These are phyloP conservation scores for Fistularia tabacaria DNA, from an alignment of 2,797 vertebrate species.

Conservation along the genomic window DNA sequence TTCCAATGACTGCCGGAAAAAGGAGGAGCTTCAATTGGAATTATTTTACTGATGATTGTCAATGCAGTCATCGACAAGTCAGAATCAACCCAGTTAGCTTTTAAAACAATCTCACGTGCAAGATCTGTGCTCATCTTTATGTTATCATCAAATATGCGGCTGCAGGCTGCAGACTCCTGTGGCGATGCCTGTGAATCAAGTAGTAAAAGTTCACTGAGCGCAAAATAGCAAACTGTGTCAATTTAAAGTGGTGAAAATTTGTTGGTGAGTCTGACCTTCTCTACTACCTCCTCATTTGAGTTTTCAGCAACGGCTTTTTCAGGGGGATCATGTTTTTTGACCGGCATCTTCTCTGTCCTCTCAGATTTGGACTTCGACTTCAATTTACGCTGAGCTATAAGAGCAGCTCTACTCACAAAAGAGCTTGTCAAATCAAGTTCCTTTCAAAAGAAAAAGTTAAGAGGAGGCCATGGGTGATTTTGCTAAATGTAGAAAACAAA, in stretches of 20 bases:
- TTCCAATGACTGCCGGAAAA: constrained; percentile 68
- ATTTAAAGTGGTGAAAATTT: too few species aligned
- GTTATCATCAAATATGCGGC: constrained; percentile 50
- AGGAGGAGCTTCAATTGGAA: neutral
- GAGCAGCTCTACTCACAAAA: constrained; percentile 77
- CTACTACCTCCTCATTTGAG: constrained; percentile 8
- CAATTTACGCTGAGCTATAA: constrained; percentile 69
- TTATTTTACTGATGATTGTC: too few species aligned
- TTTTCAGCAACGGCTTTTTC: constrained; percentile 10
- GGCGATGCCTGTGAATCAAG: neutral
- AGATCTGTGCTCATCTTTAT: constrained; percentile 69
- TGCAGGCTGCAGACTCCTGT: constrained; percentile 28
- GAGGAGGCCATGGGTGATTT: neutral
- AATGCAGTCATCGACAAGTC: neutral
- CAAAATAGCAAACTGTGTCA: too few species aligned
- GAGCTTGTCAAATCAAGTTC: constrained; percentile 74
- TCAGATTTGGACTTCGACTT: constrained; percentile 61
- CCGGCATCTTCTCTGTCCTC: constrained; percentile 48
- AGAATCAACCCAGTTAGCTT: neutral
- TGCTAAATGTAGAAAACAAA: neutral
- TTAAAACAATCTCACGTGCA: constrained; percentile 56
- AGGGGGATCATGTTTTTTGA: constrained; percentile 28
- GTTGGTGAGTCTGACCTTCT: constrained; percentile 32
- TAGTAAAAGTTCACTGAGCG: neutral
- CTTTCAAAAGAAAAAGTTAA: constrained; percentile 28